These are phyloP conservation scores for Hemicentrotus pulcherrimus DNA, from an alignment of 35 echinoderm and acorn worm genomes.

Conservation along the genomic window DNA sequence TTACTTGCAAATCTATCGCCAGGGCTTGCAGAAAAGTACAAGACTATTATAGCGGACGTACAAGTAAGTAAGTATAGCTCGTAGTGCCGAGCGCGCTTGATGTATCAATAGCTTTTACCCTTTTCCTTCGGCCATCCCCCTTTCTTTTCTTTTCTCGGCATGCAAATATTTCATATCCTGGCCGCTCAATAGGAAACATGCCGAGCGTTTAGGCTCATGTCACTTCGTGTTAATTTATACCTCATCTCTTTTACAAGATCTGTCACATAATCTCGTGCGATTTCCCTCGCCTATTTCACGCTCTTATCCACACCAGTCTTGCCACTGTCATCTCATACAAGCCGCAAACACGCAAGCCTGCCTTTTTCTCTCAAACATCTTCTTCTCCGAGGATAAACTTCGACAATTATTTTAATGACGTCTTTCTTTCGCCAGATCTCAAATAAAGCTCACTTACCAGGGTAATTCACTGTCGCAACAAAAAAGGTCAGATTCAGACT, in stretches of 20 bases:
- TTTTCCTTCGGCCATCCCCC: neutral
- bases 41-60: neutral
- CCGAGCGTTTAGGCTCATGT: constrained; percentile 9
- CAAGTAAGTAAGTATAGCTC: neutral
- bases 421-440: neutral
- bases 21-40: neutral
- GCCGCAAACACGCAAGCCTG: constrained; percentile 38
- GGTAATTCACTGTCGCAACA: neutral
- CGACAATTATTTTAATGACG: neutral
- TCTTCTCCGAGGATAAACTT: constrained; percentile 27
- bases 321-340: neutral
- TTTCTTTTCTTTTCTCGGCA: neutral
- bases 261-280: constrained; percentile 25
- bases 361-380: constrained; percentile 18
- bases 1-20: constrained; percentile 12
- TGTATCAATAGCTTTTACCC: neutral
- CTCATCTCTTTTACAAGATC: constrained; percentile 33
- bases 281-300: constrained; percentile 29
- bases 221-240: constrained; percentile 31
- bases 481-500: neutral
- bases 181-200: neutral
- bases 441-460: constrained; percentile 1
- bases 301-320: neutral
- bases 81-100: neutral
- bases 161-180: constrained; percentile 19